A percentile compares a stretch with the other conserved stretches of the same genome.
Conservation (phyloP, 2,888 invertebrate species). For the Morpho helenor region DNA sequence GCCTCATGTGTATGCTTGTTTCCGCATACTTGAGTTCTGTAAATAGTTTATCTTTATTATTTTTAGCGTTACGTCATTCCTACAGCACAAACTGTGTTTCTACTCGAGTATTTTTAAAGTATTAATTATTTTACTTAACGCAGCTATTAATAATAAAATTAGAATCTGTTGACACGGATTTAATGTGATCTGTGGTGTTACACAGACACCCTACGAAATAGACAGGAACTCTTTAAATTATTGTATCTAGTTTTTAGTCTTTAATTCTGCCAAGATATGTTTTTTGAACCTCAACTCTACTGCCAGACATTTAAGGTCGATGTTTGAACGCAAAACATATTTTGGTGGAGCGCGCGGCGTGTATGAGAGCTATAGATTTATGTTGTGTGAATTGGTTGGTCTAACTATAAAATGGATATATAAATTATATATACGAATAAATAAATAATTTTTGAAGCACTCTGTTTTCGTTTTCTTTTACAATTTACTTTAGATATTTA, state of each 20-base stretch:
- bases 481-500: not conserved
- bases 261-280: conserved; percentile 34
- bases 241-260: conserved; percentile 24
- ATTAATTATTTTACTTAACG: conserved; percentile 51
- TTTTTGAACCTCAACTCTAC: conserved; percentile 34
- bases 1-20: conserved; percentile 6
- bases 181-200: conserved; percentile 9
- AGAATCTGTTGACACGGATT: conserved; percentile 4
- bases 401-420: conserved; percentile 76
- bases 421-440: conserved; percentile 78
- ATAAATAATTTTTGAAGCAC: conserved; percentile 78
- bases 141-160: conserved; percentile 37
- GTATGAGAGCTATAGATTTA: conserved; percentile 45
- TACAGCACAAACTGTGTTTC: conserved; percentile 36
- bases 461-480: conserved; percentile 52
- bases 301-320: conserved; percentile 43
- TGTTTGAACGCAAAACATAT: conserved; percentile 33
- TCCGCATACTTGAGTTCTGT: conserved; percentile 7
- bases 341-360: conserved; percentile 37
- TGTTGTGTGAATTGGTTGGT: conserved; percentile 72
- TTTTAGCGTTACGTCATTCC: conserved; percentile 28
- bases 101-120: conserved; percentile 55
- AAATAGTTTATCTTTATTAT: conserved; percentile 11
- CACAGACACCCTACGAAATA: conserved; percentile 22
- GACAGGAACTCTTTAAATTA: conserved; percentile 31